A percentile compares a stretch with the other conserved stretches of the same genome.
Evolutionary conservation across 2,888 invertebrate genomes (phyloP).

Genomic region (Drosophila flavopinicola): DNA sequence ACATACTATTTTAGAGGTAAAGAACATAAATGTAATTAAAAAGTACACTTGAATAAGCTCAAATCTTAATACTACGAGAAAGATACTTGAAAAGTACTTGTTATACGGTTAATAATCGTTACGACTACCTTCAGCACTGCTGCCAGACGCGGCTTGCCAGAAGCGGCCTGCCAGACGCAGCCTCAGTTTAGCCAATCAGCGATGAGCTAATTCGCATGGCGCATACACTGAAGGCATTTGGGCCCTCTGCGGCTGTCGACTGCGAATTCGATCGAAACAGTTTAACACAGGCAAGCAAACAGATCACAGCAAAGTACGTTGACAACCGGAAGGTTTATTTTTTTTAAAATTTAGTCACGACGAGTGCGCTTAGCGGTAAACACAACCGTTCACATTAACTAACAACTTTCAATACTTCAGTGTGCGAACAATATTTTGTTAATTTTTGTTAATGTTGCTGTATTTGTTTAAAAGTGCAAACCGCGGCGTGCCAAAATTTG

Average conservation of each 20-base stretch:
- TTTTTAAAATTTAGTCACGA: conserved; percentile 51
- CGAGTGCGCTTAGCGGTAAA: conserved; percentile 74
- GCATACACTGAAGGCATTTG: conserved; percentile 46
- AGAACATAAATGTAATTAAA: no score
- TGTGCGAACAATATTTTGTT: conserved; percentile 40
- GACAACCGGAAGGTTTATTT: conserved; percentile 10
- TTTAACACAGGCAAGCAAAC: conserved; percentile 51
- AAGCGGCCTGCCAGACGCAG: conserved; percentile 65
- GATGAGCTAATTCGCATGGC: conserved; percentile 23
- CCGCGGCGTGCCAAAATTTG: conserved; percentile 51
- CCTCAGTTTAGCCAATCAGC: conserved; percentile 55
- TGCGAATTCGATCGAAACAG: conserved; percentile 50
- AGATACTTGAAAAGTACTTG: conserved; percentile 15
- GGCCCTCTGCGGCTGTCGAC: conserved; percentile 27
- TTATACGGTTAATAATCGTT: not conserved
- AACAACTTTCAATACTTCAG: conserved; percentile 12
- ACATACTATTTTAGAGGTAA: no score
- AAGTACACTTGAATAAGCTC: not conserved
- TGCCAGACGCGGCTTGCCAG: conserved; percentile 69
- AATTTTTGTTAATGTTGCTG: conserved; percentile 41
- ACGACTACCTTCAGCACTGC: conserved; percentile 31
- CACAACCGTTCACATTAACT: conserved; percentile 43
- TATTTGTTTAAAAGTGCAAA: conserved; percentile 53
- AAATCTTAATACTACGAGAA: not conserved
- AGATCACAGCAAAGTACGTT: conserved; percentile 29